Base-by-base conservation (phyloP, 2,888 invertebrate genomes). In the Drosophila diplacantha region DNA sequence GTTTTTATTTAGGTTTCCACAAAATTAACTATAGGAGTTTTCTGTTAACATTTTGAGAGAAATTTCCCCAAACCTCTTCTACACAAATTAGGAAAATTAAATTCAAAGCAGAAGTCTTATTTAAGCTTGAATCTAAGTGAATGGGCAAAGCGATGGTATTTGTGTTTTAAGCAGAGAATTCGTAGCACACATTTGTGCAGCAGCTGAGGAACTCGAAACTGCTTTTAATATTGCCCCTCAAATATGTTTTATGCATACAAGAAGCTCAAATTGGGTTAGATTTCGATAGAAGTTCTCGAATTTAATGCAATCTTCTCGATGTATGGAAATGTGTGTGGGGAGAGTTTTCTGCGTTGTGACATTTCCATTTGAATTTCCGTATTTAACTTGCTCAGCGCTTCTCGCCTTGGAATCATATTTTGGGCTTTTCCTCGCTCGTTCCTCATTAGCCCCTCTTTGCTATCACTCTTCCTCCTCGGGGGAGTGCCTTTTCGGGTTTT, bases 371-470 rank as follows among this genome's bases (percentile, higher is more conserved):
- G 2, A 35, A 35, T 61, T 22, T 14, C 16, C 24, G 3, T 22
- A 26, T 34, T 22, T 18, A 44, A 32, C 31, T 58, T 44, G 43
- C n/a, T 38, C 46, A 32, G 47, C 49, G 12, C 31, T 32, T 61
- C 20, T n/a, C 31, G 32, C 18, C 34, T 31, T 3, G 32, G 32
- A 51, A 37, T 62, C 37, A 62, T 51, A 31, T 61, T 61, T 49
- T 8, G 22, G 9, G 24, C 31, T 35, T 41, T 31, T 24, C 6
- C 4, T 14, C 5, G 26, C 9, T 32, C 43, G 20, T 18, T 62
- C 20, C 52, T 61, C 62, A 61, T 61, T 61, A 50, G 50, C 62
- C 34, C 39, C 18, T 26, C 26, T 16, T 18, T n/a, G 11, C 46
- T n/a, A 34, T 32, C 26, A 11, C 41, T 26, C n/a, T 16, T 43